Evolutionary conservation across 2,113 vertebrate species (phyloP).

Genomic region (Sterna hirundo): DNA sequence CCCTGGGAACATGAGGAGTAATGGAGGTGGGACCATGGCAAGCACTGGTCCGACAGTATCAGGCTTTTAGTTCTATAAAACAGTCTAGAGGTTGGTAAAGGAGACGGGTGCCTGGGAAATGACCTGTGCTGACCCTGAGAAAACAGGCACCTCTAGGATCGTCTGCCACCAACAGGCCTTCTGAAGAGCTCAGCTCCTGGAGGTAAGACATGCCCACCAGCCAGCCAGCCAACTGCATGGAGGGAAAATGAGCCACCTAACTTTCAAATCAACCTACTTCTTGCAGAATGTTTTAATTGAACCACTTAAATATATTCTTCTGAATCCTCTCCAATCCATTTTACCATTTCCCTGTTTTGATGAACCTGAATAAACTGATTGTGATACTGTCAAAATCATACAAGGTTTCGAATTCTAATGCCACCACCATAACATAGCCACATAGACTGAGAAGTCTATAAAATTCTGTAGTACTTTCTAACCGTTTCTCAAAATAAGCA

Average conservation of each 20-base stretch:
- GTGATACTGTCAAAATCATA: neutral
- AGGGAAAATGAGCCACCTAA: neutral
- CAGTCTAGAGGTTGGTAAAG: neutral
- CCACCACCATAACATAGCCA: neutral
- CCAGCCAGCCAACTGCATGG: rapidly evolving
- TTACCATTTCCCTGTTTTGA: neutral
- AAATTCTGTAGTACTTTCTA: neutral
- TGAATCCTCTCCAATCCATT: neutral
- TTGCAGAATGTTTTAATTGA: neutral
- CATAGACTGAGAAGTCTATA: neutral
- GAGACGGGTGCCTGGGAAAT: rapidly evolving
- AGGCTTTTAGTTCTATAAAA: neutral
- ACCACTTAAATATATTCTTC: neutral
- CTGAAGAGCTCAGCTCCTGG: neutral
- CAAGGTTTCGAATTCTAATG: neutral
- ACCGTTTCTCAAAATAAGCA: neutral
- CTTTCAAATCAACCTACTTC: neutral
- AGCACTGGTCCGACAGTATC: neutral
- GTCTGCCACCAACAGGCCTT: neutral
- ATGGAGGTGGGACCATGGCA: neutral
- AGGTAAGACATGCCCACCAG: neutral
- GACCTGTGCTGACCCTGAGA: neutral
- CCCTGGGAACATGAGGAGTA: neutral
- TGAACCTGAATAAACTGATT: neutral
- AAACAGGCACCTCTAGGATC: neutral